Percentiles rank a stretch among this genome's conserved stretches.
Conservation (phyloP, 2,797 vertebrate species). For the Falco berigora region DNA sequence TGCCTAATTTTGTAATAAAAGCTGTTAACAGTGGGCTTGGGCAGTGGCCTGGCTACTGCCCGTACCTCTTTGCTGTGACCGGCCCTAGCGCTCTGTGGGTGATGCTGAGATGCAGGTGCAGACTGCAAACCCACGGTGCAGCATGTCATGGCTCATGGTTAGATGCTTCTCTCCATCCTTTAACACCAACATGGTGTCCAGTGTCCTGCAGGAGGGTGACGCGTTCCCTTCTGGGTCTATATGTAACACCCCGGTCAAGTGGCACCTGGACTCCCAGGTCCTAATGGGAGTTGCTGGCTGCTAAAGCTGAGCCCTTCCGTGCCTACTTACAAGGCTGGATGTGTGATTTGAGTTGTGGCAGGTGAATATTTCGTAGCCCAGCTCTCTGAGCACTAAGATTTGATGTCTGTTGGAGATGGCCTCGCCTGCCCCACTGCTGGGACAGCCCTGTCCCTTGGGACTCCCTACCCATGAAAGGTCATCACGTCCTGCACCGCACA, state of each 20-base stretch:
- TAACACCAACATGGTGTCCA: background rate
- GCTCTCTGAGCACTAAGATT: background rate
- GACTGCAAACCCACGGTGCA: fast-evolving
- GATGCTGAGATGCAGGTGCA: background rate
- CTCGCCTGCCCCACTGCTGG: fast-evolving
- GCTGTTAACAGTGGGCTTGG: background rate
- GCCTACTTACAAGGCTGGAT: background rate
- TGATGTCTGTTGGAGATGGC: background rate
- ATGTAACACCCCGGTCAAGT: fast-evolving
- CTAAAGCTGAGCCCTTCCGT: background rate
- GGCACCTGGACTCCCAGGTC: background rate
- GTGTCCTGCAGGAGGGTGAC: background rate
- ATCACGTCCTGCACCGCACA: background rate
- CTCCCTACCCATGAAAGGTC: background rate
- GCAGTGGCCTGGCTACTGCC: background rate
- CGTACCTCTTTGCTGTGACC: fast-evolving
- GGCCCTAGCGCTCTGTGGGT: fast-evolving
- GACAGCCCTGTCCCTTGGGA: background rate
- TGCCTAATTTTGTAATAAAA: background rate
- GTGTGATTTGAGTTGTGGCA: background rate
- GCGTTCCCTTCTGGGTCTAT: background rate
- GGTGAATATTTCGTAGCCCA: background rate
- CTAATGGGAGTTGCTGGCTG: background rate
- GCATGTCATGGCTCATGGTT: background rate
- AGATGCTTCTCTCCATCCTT: background rate